Conservation (phyloP, 2,888 invertebrate genomes). For the Phlogophora meticulosa region DNA sequence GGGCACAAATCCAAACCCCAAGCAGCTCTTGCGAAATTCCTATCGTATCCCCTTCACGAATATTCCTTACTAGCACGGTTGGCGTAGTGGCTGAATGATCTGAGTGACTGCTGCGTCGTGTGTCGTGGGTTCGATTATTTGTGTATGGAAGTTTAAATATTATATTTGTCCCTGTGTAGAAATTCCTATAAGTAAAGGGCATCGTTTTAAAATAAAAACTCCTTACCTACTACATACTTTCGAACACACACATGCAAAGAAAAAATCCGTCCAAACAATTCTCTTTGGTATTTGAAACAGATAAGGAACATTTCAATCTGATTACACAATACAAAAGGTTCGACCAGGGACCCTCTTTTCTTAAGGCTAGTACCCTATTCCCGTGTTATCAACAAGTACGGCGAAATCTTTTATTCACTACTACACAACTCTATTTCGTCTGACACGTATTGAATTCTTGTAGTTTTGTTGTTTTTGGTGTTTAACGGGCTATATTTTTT, state of each 20-base stretch:
- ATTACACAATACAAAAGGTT: slow-evolving; percentile 57
- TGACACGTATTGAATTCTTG: slow-evolving; percentile 43
- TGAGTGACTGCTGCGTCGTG: no score
- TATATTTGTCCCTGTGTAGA: no score
- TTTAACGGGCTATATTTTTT: slow-evolving; percentile 2
- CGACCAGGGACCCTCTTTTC: slow-evolving; percentile 53
- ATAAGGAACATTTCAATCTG: slow-evolving; percentile 64
- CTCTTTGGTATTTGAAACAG: slow-evolving; percentile 48
- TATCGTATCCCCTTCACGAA: no score
- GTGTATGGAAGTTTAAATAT: no score
- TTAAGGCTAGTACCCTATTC: slow-evolving; percentile 36
- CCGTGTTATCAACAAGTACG: slow-evolving; percentile 55
- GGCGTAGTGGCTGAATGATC: no score
- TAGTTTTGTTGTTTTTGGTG: slow-evolving; percentile 20
- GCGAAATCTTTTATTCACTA: slow-evolving; percentile 60
- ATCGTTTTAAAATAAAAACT: no score
- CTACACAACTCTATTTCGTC: slow-evolving; percentile 44
- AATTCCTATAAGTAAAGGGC: no score
- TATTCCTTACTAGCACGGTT: no score
- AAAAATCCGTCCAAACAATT: slow-evolving; percentile 35
- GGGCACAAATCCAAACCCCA: no score
- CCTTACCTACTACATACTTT: background rate
- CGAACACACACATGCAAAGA: background rate
- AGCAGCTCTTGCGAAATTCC: no score
- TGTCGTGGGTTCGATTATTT: no score